Evolutionary conservation across 2,113 vertebrate genomes (phyloP).

Genomic region (Daphoenositta chrysoptera): DNA sequence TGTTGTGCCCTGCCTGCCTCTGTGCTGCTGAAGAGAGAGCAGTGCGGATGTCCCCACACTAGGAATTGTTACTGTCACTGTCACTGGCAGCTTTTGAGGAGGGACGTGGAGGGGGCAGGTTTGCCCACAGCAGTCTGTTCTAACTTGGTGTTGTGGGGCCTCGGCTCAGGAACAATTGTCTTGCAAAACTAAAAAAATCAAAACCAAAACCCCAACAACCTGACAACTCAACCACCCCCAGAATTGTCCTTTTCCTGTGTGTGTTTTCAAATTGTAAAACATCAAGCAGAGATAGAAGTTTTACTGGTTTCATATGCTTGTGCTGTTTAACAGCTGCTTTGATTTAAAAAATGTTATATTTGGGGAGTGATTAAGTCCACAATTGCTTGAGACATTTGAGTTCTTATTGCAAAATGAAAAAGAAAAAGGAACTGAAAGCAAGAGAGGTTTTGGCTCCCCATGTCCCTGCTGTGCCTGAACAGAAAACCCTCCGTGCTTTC

Average conservation of each 20-base stretch:
- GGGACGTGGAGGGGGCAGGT: background rate
- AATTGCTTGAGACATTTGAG: conserved; percentile 44
- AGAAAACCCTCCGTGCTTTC: background rate
- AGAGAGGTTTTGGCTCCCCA: background rate
- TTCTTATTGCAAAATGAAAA: conserved; percentile 32
- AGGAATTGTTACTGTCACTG: background rate
- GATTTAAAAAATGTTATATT: conserved; percentile 44
- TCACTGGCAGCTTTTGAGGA: background rate
- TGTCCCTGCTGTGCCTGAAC: background rate
- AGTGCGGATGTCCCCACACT: background rate
- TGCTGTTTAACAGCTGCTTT: conserved; percentile 39
- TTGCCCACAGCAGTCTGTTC: background rate
- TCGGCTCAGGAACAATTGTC: background rate
- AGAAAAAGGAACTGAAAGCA: conserved; percentile 25
- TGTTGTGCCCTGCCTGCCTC: background rate
- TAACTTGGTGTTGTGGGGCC: background rate
- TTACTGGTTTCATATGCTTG: conserved; percentile 49
- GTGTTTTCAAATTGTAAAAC: conserved; percentile 54
- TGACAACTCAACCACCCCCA: background rate
- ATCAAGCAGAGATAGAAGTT: conserved; percentile 36
- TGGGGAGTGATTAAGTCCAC: conserved; percentile 38
- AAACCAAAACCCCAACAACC: background rate
- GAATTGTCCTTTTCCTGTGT: conserved; percentile 19
- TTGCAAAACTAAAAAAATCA: background rate
- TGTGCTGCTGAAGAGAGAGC: background rate